Percentiles rank a stretch among this genome's conserved stretches.
phyloP scores from a whole-genome alignment of 2,888 invertebrate species.

The Pocota personata region DNA sequence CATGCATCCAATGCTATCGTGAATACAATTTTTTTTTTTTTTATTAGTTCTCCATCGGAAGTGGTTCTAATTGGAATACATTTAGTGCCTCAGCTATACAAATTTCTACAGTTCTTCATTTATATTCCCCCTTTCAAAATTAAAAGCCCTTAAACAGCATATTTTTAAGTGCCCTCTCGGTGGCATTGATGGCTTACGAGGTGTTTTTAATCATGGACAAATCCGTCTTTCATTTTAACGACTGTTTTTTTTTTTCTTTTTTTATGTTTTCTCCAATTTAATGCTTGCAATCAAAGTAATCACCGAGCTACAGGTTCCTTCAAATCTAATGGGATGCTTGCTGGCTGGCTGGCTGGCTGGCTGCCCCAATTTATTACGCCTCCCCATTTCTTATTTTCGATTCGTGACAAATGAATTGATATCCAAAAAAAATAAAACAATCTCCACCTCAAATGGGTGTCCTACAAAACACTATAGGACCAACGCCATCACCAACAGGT shows the following conservation, averaged over 20 bases:
- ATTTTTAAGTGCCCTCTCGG: neutral
- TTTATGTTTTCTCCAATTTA: constrained; percentile 8
- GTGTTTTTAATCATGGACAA: constrained; percentile 23
- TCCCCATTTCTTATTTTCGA: neutral
- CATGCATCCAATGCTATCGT: too few relatives aligned
- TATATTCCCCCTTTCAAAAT: neutral
- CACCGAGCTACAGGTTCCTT: constrained; percentile 13
- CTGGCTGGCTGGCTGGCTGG: too few relatives aligned
- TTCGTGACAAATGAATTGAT: constrained; percentile 47
- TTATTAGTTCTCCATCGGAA: too few relatives aligned
- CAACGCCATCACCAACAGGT: constrained; percentile 8
- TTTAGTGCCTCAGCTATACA: too few relatives aligned
- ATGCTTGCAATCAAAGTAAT: constrained; percentile 37
- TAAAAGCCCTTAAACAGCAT: neutral
- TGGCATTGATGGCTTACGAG: constrained; percentile 8
- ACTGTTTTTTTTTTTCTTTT: neutral
- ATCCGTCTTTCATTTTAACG: constrained; percentile 38
- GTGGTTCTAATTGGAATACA: too few relatives aligned
- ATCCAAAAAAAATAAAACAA: constrained; percentile 62
- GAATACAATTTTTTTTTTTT: too few relatives aligned
- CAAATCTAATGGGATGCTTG: neutral
- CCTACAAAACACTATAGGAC: neutral
- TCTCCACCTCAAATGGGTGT: constrained; percentile 14
- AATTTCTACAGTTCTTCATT: too few relatives aligned
- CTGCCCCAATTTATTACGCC: neutral